Evolutionary conservation across 2,113 vertebrate genomes (phyloP), one percentile per base, ranked within the genome.

Genomic region (Dicentrarchus labrax): DNA sequence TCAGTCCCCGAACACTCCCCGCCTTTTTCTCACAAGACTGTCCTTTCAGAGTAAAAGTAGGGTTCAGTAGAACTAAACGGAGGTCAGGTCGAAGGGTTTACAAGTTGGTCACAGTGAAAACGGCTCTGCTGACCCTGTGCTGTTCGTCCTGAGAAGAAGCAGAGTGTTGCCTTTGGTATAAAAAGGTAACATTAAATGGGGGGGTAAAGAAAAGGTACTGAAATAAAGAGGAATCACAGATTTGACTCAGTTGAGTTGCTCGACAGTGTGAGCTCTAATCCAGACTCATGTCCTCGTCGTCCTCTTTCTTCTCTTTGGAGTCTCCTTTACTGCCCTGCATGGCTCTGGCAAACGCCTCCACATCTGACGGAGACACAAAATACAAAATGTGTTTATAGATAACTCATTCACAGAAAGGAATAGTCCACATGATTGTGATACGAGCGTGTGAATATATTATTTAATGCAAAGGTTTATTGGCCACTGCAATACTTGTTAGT

Each of bases 281-380:
- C 90, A 99, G 94, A 95, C 97, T 99, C 98, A 99, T 99, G 87
- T 99, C 98, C 87, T 99, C 98, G 43, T 99, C 98, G 6, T 99
- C 98, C 0, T 98, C 97, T 60, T 99, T 98, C 95, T 98, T 98
- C 88, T 98, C 97, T 88, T 98, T 98, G 1, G 96, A 21, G 70
- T 96, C 96, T 75, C 96, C 97, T 54, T 94, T 96, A 6, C 93
- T 96, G 80, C 94, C 95, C 95, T 99, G 97, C 98, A 99, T 98
- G 43, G 97, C 98, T 95, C 96, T 97, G 86, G 97, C 97, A 93
- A 99, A 99, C 0, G 97, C 97, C 93, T 99, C 98, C 82, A 99
- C 97, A 78, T 99, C 97, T 99, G 48, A 61, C 2, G 2, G 7
- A 38, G 4, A 56, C 43, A 56, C 43, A 19, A 17, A n/a, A 6